These are phyloP conservation scores for Tubiluchus corallicola DNA, from an alignment of 2,888 invertebrate species.

Conservation along the genomic window DNA sequence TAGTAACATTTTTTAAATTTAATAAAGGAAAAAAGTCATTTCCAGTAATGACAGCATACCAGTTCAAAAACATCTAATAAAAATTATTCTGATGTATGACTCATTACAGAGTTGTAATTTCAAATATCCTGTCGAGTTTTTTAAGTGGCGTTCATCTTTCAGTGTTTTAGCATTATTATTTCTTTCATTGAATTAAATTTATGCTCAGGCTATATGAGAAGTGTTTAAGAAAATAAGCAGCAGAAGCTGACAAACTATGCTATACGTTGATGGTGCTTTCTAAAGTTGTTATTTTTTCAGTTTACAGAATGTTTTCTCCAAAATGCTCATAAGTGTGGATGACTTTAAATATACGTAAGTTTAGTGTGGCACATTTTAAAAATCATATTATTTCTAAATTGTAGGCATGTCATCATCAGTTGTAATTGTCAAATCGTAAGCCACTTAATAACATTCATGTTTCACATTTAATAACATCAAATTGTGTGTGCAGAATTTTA, in stretches of 20 bases:
- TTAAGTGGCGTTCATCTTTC: slow-evolving; percentile 13
- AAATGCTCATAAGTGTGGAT: slow-evolving; percentile 52
- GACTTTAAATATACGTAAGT: slow-evolving; percentile 53
- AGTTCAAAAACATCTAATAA: background rate
- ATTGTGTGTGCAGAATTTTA: too few species aligned
- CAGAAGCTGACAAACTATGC: too few species aligned
- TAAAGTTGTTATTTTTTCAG: slow-evolving; percentile 30
- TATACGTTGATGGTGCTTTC: too few species aligned
- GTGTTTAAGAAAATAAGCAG: too few species aligned
- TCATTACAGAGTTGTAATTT: background rate
- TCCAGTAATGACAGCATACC: background rate
- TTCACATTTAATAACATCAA: too few species aligned
- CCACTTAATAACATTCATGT: too few species aligned
- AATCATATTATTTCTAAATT: too few species aligned
- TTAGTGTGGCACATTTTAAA: too few species aligned
- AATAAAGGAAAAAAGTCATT: background rate
- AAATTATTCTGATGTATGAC: background rate
- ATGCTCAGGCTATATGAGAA: too few species aligned
- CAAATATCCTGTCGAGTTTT: background rate
- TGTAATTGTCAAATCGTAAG: too few species aligned
- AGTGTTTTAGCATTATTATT: slow-evolving; percentile 1
- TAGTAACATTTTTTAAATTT: background rate
- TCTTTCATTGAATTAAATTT: slow-evolving; percentile 9
- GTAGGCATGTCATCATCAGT: too few species aligned
- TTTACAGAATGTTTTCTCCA: slow-evolving; percentile 57